Evolutionary conservation across 2,797 vertebrate species (phyloP), one percentile per base, ranked within the genome.

Genomic region (Hippocampus kuda): DNA sequence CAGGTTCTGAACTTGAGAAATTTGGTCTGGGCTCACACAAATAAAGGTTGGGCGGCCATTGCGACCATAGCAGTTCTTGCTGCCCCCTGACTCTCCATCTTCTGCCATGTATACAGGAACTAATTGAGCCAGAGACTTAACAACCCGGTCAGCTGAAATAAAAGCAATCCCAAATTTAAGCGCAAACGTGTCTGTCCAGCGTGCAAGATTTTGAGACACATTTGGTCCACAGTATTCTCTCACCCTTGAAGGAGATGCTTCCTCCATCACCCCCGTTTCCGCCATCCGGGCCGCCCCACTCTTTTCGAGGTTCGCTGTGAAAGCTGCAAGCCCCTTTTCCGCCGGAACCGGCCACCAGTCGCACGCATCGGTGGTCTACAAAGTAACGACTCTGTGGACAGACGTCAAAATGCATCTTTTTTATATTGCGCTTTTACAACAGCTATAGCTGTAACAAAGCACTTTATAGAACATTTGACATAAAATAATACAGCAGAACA

Each of bases 251-350:
- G 61, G 86, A 70, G 30, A 88, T 48, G 73, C 80, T 83, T 59
- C 94, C 97, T 0, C 97, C 97, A 27, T 91, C 84, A 5, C 97
- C 97, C 57, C 97, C 97, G 0, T 99, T 91, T 4, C 97, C 97
- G 4, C 97, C 97, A 20, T 95, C 93, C 0, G 97, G 97, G 20
- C 97, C 97, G 1, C 96, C 97, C 80, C 92, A 98, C 72, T 95
- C 89, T 83, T 99, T 99, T 16, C 95, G 84, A 24, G 97, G 97
- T 67, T 99, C 96, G 1, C 97, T 99, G 83, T 92, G 86, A 84
- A 99, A 99, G 82, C 91, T 92, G 74, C 86, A 89, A 30, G 71
- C 79, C 0, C 97, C 97, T 9, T 84, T 83, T 2, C 97, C 97
- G 1, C 97, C 97, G 0, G 75, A 88, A 0, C 97, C 97, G 16